Evolutionary conservation across 2,797 vertebrate species (phyloP).

Genomic region (Sternarchorhynchus goeldii): DNA sequence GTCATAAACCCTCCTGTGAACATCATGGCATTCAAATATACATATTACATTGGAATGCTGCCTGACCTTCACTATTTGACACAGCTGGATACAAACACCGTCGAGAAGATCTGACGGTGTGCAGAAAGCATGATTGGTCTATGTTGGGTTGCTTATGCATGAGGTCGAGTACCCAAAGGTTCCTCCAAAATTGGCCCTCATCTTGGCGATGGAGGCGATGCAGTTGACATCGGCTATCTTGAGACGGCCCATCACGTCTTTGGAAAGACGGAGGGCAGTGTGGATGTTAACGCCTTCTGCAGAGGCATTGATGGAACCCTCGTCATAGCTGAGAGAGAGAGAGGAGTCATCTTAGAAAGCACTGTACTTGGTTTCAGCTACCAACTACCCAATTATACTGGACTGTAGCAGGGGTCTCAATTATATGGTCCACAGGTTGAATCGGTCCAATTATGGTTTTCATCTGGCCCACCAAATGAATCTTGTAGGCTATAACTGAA

Average conservation of each 20-base stretch:
- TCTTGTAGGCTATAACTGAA: no score
- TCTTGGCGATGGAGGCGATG: conserved; percentile 80
- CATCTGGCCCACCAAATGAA: no score
- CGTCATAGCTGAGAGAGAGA: conserved; percentile 79
- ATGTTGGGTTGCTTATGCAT: background rate
- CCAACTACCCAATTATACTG: no score
- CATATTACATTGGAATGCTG: background rate
- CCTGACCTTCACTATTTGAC: background rate
- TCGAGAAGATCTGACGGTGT: background rate
- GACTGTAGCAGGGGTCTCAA: no score
- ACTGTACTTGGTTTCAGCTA: background rate
- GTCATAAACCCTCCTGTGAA: conserved; percentile 85
- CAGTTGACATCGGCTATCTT: conserved; percentile 90
- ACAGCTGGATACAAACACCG: no score
- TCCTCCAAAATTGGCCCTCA: conserved; percentile 84
- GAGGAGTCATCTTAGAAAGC: background rate
- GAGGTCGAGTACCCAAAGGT: conserved; percentile 79
- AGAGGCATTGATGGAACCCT: conserved; percentile 86
- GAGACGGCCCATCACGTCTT: conserved; percentile 80
- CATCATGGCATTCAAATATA: conserved; percentile 2
- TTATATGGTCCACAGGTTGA: no score
- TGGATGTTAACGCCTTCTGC: conserved; percentile 88
- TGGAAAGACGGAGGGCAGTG: conserved; percentile 78
- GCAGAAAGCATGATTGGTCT: background rate
- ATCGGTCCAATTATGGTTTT: no score